Conservation (phyloP, 2,113 vertebrate species). For the Gavialis gangeticus region DNA sequence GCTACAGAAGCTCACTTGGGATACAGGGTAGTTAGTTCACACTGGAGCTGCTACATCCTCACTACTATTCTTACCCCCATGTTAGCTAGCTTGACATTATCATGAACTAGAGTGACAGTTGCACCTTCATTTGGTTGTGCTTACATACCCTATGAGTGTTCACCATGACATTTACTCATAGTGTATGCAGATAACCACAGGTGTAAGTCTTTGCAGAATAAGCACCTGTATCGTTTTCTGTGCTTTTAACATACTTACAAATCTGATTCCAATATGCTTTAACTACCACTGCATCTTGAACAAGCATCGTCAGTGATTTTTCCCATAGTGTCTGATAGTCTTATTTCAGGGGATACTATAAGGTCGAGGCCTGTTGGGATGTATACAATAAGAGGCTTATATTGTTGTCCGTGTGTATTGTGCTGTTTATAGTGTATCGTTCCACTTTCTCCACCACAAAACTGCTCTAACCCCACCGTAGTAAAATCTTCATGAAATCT, state of each 20-base stretch:
- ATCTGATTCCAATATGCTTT: not conserved
- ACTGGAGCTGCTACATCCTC: too few species aligned
- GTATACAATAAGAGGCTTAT: not conserved
- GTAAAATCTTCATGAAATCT: too few species aligned
- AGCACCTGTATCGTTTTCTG: not conserved
- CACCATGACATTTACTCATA: not conserved
- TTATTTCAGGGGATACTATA: fast-evolving
- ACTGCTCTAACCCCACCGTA: not conserved
- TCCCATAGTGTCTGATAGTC: not conserved
- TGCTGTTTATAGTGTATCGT: not conserved
- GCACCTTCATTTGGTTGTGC: too few species aligned
- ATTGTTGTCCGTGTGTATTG: not conserved
- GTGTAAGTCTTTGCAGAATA: not conserved
- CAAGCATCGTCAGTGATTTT: not conserved
- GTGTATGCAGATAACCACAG: not conserved
- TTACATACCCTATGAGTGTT: not conserved
- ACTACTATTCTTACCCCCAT: too few species aligned
- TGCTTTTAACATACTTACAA: not conserved
- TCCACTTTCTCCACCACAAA: too few species aligned
- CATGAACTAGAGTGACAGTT: too few species aligned
- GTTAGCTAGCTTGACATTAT: too few species aligned
- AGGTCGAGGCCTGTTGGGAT: not conserved
- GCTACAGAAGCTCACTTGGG: too few species aligned
- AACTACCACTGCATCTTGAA: not conserved
- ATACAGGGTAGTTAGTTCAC: too few species aligned